Base-by-base conservation (phyloP, 1,140 invertebrate species). In the Ceratina japonica region DNA sequence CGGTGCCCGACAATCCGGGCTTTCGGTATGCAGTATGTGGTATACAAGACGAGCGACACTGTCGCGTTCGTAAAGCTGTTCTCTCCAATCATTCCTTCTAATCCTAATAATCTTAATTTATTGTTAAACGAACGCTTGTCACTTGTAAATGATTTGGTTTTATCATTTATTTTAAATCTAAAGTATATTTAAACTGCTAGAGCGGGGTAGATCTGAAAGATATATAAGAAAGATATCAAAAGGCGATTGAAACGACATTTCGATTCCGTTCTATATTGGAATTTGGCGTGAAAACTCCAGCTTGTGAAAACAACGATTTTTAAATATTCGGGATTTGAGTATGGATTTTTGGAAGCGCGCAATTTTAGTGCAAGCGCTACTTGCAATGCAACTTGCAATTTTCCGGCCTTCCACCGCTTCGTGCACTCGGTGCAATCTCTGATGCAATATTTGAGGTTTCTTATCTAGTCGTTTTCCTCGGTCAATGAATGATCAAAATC, bases 1-100 rank as follows among this genome's bases (percentile, higher is more conserved):
- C 85, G 80, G 68, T 75, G 68, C 85, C 73, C 75, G 81, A 74
- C 79, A 75, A 83, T 86, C 75, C 63, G 61, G 69, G 72, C 64
- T 20, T 69, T 64, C 58, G 75, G 66, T 44, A 31, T 62, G 64
- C 75, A 44, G 37, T 44, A 44, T 44, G 37, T 44, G 10, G 37
- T 44, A 44, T 44, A 44, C 37, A 8, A 8, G 5, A 44, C 70
- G 61, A 69, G 37, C 62, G 24, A 64, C 54, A 65, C 12, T 59
- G n/a, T 7, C 1, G 58, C 37, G 71, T 82, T 75, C 81, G 27
- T 20, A 78, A 81, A 79, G 20, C 27, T 18, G 54, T n/a, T 20
- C 18, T 61, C 20, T 27, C 24, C 13, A 20, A 62, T 49, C 18
- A 27, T 13, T 27, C 13, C n/a, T 27, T 16, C 2, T 56, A 16